These are phyloP conservation scores for Iphiclides podalirius DNA, from an alignment of 2,888 invertebrate genomes.

Conservation along the genomic window DNA sequence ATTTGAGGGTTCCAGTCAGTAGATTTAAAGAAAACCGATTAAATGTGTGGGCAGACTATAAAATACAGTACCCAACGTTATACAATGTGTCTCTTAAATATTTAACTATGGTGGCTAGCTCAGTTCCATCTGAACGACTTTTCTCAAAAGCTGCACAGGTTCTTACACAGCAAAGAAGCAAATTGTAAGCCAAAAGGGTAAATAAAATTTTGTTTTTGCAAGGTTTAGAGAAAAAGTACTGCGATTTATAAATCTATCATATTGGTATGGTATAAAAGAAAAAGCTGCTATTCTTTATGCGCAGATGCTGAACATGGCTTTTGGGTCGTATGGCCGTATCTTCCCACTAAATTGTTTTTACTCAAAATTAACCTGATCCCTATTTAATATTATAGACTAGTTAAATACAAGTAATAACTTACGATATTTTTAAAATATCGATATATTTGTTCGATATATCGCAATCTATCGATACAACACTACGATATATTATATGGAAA, in stretches of 20 bases:
- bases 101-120: constrained; percentile 25
- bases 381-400: constrained; percentile 22
- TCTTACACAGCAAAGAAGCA: constrained; percentile 29
- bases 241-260: constrained; percentile 28
- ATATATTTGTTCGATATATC: constrained; percentile 29
- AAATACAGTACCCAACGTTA: constrained; percentile 12
- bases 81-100: constrained; percentile 22
- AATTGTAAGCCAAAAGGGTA: constrained; percentile 26
- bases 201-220: constrained; percentile 26
- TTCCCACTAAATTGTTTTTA: not conserved
- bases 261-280: constrained; percentile 2
- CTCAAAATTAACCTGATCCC: constrained; percentile 10
- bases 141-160: constrained; percentile 33
- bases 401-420: constrained; percentile 24
- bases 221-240: constrained; percentile 27
- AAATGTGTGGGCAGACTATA: constrained; percentile 9
- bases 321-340: not conserved
- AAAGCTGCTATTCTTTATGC: not conserved
- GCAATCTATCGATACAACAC: constrained; percentile 29
- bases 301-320: not conserved
- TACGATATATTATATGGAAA: constrained; percentile 21
- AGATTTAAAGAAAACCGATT: not conserved
- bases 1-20: not conserved
- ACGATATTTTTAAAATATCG: constrained; percentile 28
- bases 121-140: constrained; percentile 28